Evolutionary conservation across 2,888 invertebrate genomes (phyloP), one percentile per base, ranked within the genome.

Genomic region (Heliconius sara): DNA sequence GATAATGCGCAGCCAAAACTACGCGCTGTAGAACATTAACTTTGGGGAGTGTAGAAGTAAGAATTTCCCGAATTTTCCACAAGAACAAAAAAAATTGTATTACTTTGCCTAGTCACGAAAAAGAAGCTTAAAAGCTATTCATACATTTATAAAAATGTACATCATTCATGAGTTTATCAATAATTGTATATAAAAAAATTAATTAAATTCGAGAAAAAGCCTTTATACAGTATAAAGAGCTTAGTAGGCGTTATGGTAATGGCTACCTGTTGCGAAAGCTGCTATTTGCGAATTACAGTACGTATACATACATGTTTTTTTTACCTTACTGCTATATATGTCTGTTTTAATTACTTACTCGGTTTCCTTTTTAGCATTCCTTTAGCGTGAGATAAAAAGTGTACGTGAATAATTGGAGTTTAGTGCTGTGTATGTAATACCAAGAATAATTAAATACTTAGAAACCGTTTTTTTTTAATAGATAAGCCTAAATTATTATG

Each of bases 281-380:
- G 63, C 75, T 73, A 73, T 73, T 75, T 63, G 43, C 30, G 30
- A 60, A 68, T 63, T 68, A 68, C 63, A 39, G 73, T 63, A 68
- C 60, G 47, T 60, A 75, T 75, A 30, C 47, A 60, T 79, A 57
- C 63, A 47, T 60, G n/a, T 30, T 30, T 57, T 78, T 77, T 78
- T 79, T 75, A 79, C 19, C n/a, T 27, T 0, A 60, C 43, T n/a
- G 4, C 68, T 75, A 60, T 67, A 75, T 79, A 75, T 63, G 78
- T 60, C 68, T 57, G 74, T 78, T 75, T 79, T 79, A 79, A 79
- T 79, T 68, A 79, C 74, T 60, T 68, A 79, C 78, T 60, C 25
- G 63, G 73, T 79, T 70, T 68, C 75, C 76, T 68, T 68, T 75
- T 74, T 74, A 74, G 67, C 43, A 68, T 34, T 68, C 30, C 68